These are phyloP conservation scores for Pandion haliaetus DNA, from an alignment of 2,113 vertebrate genomes.

Conservation along the genomic window DNA sequence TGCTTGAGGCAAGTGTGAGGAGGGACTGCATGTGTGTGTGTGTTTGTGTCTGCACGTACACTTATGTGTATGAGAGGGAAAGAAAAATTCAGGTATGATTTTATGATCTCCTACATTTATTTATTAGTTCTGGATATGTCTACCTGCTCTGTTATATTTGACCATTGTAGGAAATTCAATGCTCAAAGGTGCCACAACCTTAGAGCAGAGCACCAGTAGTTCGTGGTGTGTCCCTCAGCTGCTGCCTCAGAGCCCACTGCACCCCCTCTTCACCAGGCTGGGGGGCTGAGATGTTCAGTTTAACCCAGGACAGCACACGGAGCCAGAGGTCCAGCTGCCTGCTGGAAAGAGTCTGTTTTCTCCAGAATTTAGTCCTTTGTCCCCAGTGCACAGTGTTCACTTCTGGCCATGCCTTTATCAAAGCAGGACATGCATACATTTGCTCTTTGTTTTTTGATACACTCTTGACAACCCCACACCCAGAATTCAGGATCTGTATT, in stretches of 20 bases:
- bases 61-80: fast-evolving
- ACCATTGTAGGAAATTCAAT: background rate
- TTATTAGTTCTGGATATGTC: background rate
- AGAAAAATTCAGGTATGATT: background rate
- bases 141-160: fast-evolving
- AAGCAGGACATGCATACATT: background rate
- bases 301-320: background rate
- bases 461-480: background rate
- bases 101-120: background rate
- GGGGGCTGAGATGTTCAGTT: background rate
- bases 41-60: background rate
- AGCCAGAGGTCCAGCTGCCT: background rate
- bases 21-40: background rate
- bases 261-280: background rate
- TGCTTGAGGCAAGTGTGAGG: fast-evolving
- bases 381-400: background rate
- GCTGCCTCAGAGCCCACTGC: background rate
- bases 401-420: background rate
- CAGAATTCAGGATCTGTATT: background rate
- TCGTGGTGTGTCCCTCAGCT: background rate
- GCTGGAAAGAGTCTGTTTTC: background rate
- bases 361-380: background rate
- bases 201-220: background rate
- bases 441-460: background rate
- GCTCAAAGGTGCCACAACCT: background rate